Percentiles rank a stretch among this genome's conserved stretches.
phyloP scores from a whole-genome alignment of 2,113 vertebrate genomes.

The Suricata suricatta region DNA sequence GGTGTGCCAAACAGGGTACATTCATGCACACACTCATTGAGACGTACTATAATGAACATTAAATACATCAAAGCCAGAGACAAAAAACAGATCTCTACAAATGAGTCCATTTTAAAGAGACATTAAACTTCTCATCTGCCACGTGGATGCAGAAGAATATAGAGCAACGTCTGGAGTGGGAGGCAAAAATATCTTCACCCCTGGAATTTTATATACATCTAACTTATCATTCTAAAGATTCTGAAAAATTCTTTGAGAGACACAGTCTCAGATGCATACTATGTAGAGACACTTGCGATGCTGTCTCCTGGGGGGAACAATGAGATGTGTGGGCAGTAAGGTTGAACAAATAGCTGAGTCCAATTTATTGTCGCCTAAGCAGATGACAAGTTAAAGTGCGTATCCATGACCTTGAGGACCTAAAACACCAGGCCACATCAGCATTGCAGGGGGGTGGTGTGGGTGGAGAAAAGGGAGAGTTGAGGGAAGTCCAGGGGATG shows the following conservation, averaged over 20 bases:
- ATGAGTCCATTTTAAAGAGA: background rate
- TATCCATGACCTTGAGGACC: fast-evolving
- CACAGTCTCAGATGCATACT: fast-evolving
- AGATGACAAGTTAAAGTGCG: background rate
- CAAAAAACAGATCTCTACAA: background rate
- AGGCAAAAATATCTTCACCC: background rate
- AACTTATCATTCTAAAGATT: background rate
- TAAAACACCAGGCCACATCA: background rate
- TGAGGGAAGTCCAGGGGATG: background rate
- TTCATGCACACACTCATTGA: background rate
- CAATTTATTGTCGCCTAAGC: background rate
- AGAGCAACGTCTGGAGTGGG: background rate
- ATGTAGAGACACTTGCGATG: background rate
- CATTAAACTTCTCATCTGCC: background rate
- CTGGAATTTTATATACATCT: background rate
- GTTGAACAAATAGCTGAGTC: background rate
- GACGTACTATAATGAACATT: background rate
- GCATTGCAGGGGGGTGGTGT: background rate
- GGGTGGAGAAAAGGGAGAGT: background rate
- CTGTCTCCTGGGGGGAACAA: background rate
- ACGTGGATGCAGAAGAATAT: background rate
- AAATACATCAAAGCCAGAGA: background rate
- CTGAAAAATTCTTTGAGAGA: background rate
- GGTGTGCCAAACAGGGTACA: background rate
- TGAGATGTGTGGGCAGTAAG: background rate